Conservation (phyloP, 2,888 invertebrate species). For the Hirtodrosophila alboralis region DNA sequence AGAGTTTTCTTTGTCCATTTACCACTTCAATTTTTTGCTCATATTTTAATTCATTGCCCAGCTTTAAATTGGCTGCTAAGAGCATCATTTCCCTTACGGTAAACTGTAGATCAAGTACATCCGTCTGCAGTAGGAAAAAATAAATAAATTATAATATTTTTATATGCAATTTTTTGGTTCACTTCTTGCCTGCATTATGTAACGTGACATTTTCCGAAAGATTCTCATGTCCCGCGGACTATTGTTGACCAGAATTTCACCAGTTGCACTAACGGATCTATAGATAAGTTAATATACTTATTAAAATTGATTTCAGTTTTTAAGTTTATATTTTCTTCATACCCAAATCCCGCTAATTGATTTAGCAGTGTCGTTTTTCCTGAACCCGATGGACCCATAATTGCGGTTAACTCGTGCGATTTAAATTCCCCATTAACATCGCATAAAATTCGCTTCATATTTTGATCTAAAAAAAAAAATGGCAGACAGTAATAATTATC, state of each 20-base stretch:
- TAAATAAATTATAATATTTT: no score
- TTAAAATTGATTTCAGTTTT: neutral
- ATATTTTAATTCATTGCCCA: slow-evolving; percentile 87
- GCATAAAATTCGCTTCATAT: slow-evolving; percentile 89
- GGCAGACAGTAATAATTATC: neutral
- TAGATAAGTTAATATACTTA: neutral
- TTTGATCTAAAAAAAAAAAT: slow-evolving; percentile 85
- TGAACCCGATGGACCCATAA: slow-evolving; percentile 96
- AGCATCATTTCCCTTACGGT: slow-evolving; percentile 95
- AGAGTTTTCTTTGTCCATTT: no score
- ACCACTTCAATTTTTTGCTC: slow-evolving; percentile 89
- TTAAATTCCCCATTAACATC: slow-evolving; percentile 92
- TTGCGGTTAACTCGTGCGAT: slow-evolving; percentile 94
- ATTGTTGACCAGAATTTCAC: slow-evolving; percentile 92
- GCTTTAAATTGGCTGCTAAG: slow-evolving; percentile 95
- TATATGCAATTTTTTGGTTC: no score
- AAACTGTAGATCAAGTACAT: slow-evolving; percentile 92
- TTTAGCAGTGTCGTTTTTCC: slow-evolving; percentile 96
- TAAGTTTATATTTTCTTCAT: slow-evolving; percentile 74
- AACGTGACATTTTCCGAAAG: slow-evolving; percentile 95
- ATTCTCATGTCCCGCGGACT: slow-evolving; percentile 89
- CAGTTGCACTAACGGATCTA: slow-evolving; percentile 89
- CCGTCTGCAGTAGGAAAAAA: slow-evolving; percentile 86
- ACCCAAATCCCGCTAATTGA: slow-evolving; percentile 96
- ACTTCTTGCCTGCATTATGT: slow-evolving; percentile 94